A percentile compares a stretch with the other conserved stretches of the same genome.
phyloP scores from a whole-genome alignment of 2,888 invertebrate genomes.

The Athrips mouffetella region DNA sequence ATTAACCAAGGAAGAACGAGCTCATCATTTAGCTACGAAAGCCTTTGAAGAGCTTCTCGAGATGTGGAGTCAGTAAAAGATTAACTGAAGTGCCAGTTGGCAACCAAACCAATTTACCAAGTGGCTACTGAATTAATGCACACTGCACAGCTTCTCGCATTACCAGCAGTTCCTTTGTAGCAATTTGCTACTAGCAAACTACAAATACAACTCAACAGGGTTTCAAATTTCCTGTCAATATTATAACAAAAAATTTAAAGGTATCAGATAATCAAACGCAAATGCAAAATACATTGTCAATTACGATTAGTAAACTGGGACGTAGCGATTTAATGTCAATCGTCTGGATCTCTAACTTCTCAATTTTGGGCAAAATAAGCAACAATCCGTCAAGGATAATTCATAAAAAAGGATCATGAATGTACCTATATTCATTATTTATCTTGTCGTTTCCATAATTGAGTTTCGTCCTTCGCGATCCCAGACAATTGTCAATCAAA shows the following conservation, averaged over 20 bases:
- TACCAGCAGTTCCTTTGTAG: constrained; percentile 5
- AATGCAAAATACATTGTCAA: background rate
- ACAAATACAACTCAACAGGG: constrained; percentile 5
- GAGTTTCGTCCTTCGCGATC: background rate
- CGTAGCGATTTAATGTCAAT: too few species aligned
- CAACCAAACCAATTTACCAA: constrained; percentile 35
- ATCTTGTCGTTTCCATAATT: background rate
- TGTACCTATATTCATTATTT: background rate
- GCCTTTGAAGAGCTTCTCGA: constrained; percentile 30
- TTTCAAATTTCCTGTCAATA: constrained; percentile 4
- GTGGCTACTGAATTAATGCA: constrained; percentile 35
- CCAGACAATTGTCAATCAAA: constrained; percentile 26
- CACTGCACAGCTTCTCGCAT: constrained; percentile 20
- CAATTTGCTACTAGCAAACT: constrained; percentile 1
- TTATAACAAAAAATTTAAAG: background rate
- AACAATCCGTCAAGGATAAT: background rate
- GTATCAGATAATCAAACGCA: background rate
- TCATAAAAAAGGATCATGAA: background rate
- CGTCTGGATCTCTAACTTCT: too few species aligned
- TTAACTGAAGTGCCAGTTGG: constrained; percentile 32
- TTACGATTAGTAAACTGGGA: background rate
- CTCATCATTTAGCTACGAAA: constrained; percentile 26
- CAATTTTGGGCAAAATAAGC: too few species aligned
- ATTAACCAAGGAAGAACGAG: constrained; percentile 24
- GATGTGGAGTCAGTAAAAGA: constrained; percentile 38